Percentiles rank a stretch among this genome's conserved stretches.
Conservation (phyloP, 2,113 vertebrate genomes). For the Recurvirostra avosetta region DNA sequence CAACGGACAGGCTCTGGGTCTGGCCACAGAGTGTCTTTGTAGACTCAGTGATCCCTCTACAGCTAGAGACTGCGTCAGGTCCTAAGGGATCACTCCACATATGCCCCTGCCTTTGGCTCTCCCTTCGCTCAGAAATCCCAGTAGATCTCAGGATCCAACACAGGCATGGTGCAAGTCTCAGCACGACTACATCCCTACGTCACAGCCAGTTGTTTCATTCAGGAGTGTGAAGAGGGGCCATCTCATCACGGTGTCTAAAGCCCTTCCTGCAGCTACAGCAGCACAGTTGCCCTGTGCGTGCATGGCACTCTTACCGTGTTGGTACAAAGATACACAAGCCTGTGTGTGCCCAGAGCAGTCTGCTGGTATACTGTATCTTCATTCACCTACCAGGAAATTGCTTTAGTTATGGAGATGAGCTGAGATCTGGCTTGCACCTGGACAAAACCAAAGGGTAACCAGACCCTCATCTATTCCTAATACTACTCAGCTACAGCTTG, state of each 20-base stretch:
- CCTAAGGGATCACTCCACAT: background rate
- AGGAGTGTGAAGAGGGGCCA: background rate
- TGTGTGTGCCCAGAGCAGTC: background rate
- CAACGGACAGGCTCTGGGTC: background rate
- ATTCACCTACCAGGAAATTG: background rate
- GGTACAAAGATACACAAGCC: background rate
- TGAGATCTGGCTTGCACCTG: background rate
- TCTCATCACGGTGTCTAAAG: background rate
- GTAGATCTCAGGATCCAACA: background rate
- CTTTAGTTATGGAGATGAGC: background rate
- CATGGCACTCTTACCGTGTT: fast-evolving
- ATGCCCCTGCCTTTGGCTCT: background rate
- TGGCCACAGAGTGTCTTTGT: background rate
- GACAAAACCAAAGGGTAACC: background rate
- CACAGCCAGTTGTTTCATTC: background rate
- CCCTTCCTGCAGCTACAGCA: background rate
- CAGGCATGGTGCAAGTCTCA: background rate
- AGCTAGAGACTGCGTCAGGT: background rate
- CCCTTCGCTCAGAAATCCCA: background rate
- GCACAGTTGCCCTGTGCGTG: background rate
- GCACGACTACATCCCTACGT: background rate
- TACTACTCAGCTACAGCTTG: background rate
- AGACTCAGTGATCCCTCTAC: background rate
- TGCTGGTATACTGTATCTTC: background rate
- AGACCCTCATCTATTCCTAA: background rate